These are phyloP conservation scores for Andinoacara biseriatus DNA, from an alignment of 2,113 vertebrate genomes.

Conservation along the genomic window DNA sequence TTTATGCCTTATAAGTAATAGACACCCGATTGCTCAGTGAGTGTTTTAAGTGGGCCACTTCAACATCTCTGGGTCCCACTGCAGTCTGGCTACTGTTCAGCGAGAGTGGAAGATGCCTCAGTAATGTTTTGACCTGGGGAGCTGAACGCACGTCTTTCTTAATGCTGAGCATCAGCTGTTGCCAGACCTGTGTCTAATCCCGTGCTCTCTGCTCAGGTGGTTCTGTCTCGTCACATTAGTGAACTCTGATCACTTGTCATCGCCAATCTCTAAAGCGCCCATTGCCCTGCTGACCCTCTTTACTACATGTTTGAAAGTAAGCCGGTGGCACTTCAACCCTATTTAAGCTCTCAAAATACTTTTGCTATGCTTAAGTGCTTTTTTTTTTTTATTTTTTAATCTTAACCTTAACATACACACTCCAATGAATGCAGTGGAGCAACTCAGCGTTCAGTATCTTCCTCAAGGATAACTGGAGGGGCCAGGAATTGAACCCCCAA, in stretches of 20 bases:
- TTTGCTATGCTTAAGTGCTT: neutral
- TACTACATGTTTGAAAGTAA: conserved; percentile 11
- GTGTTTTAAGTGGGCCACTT: conserved; percentile 36
- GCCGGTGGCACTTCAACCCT: neutral
- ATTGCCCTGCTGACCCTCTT: conserved; percentile 26
- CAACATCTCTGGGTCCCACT: conserved; percentile 8
- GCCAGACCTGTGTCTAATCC: conserved; percentile 34
- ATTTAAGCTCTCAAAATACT: neutral
- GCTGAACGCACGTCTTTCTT: conserved; percentile 7
- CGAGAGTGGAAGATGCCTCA: conserved; percentile 26
- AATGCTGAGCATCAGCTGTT: conserved; percentile 40
- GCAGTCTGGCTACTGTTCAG: conserved; percentile 20
- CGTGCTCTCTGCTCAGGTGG: conserved; percentile 25
- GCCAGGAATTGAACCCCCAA: neutral
- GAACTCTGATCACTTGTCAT: conserved; percentile 50
- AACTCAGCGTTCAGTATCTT: neutral
- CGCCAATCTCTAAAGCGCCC: conserved; percentile 35
- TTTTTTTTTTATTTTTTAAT: neutral
- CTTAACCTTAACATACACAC: too few species aligned
- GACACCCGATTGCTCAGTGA: conserved; percentile 18
- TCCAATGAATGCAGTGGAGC: neutral
- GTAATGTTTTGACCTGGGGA: neutral
- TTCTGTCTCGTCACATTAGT: conserved; percentile 48
- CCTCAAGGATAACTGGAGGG: neutral
- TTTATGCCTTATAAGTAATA: conserved; percentile 32